These are phyloP conservation scores for Phalacrocorax brasilianus DNA, from an alignment of 2,113 vertebrate species.

Conservation along the genomic window DNA sequence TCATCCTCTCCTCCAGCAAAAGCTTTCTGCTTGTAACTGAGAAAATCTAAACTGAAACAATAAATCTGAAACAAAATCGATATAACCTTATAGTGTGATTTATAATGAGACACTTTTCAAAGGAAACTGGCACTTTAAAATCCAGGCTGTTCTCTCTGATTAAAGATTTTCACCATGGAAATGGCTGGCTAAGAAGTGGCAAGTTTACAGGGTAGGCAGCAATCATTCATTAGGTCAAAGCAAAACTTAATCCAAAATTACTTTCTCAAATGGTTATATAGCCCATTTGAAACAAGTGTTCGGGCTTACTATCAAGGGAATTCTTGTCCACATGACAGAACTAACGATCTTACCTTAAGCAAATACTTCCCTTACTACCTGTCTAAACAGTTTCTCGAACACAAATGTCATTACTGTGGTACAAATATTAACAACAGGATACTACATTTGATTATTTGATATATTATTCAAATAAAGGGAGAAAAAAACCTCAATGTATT, in stretches of 20 bases:
- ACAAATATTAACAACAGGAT: not conserved
- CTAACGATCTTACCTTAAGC: not conserved
- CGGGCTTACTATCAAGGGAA: not conserved
- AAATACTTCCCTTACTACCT: not conserved
- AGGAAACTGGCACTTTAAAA: not conserved
- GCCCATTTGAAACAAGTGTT: not conserved
- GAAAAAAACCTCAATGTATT: not conserved
- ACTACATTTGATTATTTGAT: not conserved
- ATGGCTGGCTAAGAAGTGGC: not conserved
- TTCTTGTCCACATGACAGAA: not conserved
- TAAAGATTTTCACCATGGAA: conserved; percentile 3
- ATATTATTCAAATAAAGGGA: not conserved
- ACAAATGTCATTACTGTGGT: not conserved
- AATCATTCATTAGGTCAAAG: conserved; percentile 4
- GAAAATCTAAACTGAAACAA: not conserved
- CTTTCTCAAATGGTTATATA: not conserved
- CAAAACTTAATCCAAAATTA: not conserved
- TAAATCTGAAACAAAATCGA: conserved; percentile 2
- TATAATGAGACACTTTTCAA: conserved; percentile 27
- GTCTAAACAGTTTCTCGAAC: not conserved
- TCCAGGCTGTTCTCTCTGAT: not conserved
- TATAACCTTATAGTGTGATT: not conserved
- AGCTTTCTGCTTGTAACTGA: not conserved
- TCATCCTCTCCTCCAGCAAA: not conserved
- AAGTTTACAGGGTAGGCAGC: not conserved